phyloP scores from a whole-genome alignment of 2,888 invertebrate species.

The Phengaris arion region DNA sequence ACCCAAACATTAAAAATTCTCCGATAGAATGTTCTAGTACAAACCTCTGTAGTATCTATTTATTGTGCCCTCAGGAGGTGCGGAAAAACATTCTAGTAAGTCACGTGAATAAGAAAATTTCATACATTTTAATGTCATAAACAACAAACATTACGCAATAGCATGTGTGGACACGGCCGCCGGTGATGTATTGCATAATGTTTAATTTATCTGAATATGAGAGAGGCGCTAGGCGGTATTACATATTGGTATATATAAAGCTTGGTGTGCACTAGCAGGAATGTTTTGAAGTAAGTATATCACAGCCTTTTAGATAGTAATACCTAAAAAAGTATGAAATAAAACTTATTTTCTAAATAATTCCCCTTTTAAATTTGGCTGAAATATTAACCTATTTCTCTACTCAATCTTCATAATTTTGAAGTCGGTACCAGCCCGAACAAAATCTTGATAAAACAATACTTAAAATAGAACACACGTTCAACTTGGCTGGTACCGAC shows the following conservation, averaged over 20 bases:
- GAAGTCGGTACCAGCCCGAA: too few relatives aligned
- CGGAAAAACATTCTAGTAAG: slow-evolving; percentile 13
- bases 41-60: neutral
- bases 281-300: neutral
- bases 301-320: too few relatives aligned
- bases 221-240: neutral
- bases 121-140: slow-evolving; percentile 9
- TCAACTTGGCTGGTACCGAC: too few relatives aligned
- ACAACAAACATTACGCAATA: neutral
- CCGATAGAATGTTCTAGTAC: too few relatives aligned
- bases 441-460: too few relatives aligned
- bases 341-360: too few relatives aligned
- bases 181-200: slow-evolving; percentile 16
- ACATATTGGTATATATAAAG: neutral
- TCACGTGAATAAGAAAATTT: slow-evolving; percentile 12
- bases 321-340: too few relatives aligned
- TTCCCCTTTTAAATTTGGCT: too few relatives aligned
- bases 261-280: neutral
- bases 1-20: too few relatives aligned
- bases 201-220: slow-evolving; percentile 12
- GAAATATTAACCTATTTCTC: too few relatives aligned
- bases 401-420: too few relatives aligned
- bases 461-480: too few relatives aligned
- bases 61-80: neutral
- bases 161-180: neutral